Conservation (phyloP, 2,888 invertebrate genomes). For the Masnerella sp. region DNA sequence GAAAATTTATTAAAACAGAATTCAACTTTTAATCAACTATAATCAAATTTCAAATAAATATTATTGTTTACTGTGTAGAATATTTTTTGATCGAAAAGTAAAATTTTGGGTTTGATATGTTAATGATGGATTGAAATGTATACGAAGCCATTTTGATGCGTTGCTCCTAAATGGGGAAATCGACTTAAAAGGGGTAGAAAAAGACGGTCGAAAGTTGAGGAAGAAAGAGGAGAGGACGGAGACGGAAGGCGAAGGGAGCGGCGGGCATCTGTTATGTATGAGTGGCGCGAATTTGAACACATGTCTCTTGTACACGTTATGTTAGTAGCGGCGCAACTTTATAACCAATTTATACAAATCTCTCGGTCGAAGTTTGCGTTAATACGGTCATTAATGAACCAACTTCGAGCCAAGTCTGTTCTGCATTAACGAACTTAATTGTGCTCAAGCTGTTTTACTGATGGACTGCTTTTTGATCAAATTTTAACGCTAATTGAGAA, state of each 20-base stretch:
- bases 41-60: too few species aligned
- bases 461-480: constrained; percentile 41
- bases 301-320: constrained; percentile 68
- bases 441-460: constrained; percentile 34
- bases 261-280: constrained; percentile 65
- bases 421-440: constrained; percentile 48
- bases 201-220: neutral
- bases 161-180: constrained; percentile 18
- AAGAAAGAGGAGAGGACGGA: constrained; percentile 4
- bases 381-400: constrained; percentile 57
- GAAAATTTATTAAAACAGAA: too few species aligned
- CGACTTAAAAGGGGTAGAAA: constrained; percentile 12
- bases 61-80: too few species aligned
- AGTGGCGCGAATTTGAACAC: constrained; percentile 68
- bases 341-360: constrained; percentile 61
- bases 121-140: neutral
- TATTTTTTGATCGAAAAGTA: too few species aligned
- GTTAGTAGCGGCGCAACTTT: constrained; percentile 49
- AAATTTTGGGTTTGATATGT: too few species aligned
- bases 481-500: constrained; percentile 30
- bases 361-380: constrained; percentile 51
- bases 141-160: neutral
- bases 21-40: too few species aligned
- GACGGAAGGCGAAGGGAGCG: constrained; percentile 10
- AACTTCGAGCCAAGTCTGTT: constrained; percentile 51